These are phyloP conservation scores for Sanderia malayensis DNA, from an alignment of 30 jellyfish, hydroid and myxozoan species.

Conservation along the genomic window DNA sequence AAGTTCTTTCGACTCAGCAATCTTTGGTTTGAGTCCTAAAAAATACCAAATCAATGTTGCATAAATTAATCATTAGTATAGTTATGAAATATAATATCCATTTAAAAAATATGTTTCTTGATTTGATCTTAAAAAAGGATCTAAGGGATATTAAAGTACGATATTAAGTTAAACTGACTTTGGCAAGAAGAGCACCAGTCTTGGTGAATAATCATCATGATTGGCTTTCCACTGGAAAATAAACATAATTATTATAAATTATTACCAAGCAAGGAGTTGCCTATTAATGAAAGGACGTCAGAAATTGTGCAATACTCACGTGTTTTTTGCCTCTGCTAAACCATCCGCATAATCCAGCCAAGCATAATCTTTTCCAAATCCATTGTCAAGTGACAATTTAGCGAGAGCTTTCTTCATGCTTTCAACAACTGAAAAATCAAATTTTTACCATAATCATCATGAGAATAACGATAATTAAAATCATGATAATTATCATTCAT, in stretches of 20 bases:
- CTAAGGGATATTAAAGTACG: no score
- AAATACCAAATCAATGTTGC: no score
- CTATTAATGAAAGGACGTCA: no score
- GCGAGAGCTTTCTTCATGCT: slow-evolving; percentile 77
- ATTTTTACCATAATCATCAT: no score
- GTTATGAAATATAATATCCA: no score
- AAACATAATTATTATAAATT: background rate
- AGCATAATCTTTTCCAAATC: slow-evolving; percentile 79
- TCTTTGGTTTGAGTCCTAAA: slow-evolving; percentile 94
- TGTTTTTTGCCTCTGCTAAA: slow-evolving; percentile 61
- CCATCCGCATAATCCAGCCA: slow-evolving; percentile 86
- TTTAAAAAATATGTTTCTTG: no score
- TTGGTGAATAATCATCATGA: slow-evolving; percentile 83
- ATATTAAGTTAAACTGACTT: no score
- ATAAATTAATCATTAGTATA: no score
- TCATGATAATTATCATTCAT: no score
- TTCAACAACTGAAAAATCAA: slow-evolving; percentile 61
- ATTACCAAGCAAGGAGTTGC: no score
- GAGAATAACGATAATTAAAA: no score
- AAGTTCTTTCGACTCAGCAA: slow-evolving; percentile 84
- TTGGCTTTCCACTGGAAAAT: slow-evolving; percentile 78
- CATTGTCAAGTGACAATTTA: slow-evolving; percentile 50
- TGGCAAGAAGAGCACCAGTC: slow-evolving; percentile 99
- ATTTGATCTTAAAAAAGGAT: no score
- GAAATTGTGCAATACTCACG: slow-evolving; percentile 52